Evolutionary conservation across 2,797 vertebrate genomes (phyloP).

Genomic region (Urophycis tenuis): DNA sequence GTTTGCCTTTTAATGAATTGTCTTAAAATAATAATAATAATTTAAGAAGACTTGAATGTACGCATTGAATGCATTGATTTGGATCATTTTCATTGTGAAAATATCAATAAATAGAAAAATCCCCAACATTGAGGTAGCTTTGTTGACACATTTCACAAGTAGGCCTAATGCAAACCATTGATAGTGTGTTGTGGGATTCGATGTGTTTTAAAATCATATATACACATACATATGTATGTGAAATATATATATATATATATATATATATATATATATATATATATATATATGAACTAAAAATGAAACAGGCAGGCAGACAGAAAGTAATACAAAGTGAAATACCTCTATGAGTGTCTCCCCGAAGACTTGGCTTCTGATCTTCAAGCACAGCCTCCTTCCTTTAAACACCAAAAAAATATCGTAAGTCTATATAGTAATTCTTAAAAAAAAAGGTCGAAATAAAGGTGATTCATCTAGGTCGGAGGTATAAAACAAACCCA

Average conservation of each 20-base stretch:
- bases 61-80: too few relatives aligned
- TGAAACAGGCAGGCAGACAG: background rate
- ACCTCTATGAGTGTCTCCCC: background rate
- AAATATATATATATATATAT: background rate
- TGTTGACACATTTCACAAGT: background rate
- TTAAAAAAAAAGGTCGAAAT: background rate
- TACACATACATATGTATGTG: too few relatives aligned
- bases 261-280: background rate
- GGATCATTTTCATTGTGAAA: background rate
- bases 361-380: background rate
- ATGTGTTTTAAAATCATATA: background rate
- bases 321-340: background rate
- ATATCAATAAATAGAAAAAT: background rate
- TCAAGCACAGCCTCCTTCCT: conserved; percentile 1
- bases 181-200: background rate
- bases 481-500: background rate
- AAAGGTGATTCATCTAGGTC: background rate
- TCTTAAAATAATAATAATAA: background rate
- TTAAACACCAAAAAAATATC: background rate
- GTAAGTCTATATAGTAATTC: background rate
- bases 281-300: background rate
- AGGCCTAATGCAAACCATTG: background rate
- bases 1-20: too few relatives aligned
- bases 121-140: background rate
- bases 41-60: too few relatives aligned